Evolutionary conservation across 2,797 vertebrate genomes (phyloP).

Genomic region (Protosalanx chinensis): DNA sequence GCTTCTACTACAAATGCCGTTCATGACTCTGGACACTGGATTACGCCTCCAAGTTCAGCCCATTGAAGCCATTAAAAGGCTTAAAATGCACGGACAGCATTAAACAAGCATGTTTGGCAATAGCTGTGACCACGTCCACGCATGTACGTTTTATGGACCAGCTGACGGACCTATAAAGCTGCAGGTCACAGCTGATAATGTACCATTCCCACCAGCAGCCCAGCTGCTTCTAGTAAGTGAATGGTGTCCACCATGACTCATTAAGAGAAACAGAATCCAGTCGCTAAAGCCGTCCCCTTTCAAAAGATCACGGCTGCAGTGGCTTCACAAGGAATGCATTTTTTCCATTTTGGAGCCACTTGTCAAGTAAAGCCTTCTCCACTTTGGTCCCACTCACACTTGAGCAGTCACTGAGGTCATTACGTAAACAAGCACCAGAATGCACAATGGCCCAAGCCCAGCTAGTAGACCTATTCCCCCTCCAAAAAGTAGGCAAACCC

Average conservation of each 20-base stretch:
- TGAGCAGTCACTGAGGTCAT: slow-evolving; percentile 19
- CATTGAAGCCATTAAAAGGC: not conserved
- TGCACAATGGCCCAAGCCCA: slow-evolving; percentile 26
- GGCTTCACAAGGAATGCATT: too few species aligned
- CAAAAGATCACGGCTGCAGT: not conserved
- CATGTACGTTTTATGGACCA: too few species aligned
- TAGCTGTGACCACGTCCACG: too few species aligned
- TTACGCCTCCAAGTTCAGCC: not conserved
- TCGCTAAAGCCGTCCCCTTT: not conserved
- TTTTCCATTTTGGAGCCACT: not conserved
- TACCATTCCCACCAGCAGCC: not conserved
- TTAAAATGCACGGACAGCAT: not conserved
- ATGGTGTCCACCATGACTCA: not conserved
- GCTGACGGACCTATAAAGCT: too few species aligned
- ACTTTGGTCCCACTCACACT: not conserved
- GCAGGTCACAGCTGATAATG: too few species aligned
- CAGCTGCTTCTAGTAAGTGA: not conserved
- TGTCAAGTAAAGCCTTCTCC: not conserved
- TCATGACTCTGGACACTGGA: not conserved
- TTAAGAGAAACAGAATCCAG: too few species aligned
- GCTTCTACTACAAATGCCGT: not conserved
- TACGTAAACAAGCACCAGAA: slow-evolving; percentile 39
- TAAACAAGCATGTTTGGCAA: not conserved
- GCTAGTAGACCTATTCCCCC: slow-evolving; percentile 44
- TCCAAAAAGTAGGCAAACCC: slow-evolving; percentile 43